phyloP scores from a whole-genome alignment of 2,888 invertebrate genomes.

The Hymenopus coronatus region DNA sequence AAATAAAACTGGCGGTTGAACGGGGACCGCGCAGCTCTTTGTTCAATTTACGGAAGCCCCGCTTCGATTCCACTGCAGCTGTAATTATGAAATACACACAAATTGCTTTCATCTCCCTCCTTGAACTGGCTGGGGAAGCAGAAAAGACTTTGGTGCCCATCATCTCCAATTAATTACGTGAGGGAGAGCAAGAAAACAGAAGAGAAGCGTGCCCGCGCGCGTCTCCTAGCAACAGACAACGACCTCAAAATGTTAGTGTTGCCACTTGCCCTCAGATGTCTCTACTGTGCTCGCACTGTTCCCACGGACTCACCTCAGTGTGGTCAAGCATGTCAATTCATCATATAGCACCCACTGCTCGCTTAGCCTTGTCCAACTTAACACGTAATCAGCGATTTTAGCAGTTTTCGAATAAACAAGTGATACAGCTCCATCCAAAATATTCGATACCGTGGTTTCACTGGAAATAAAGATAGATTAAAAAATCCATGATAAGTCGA shows the following conservation, averaged over 20 bases:
- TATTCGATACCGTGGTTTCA: no score
- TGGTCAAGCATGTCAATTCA: no score
- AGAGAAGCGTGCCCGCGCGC: background rate
- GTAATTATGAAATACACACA: background rate
- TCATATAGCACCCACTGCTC: no score
- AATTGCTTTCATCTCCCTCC: background rate
- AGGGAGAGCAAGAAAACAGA: background rate
- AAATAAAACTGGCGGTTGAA: background rate
- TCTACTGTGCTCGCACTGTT: background rate
- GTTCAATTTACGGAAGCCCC: background rate
- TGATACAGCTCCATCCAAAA: no score
- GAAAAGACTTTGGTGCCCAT: background rate
- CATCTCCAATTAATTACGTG: background rate
- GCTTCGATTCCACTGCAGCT: background rate
- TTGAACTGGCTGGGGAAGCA: background rate
- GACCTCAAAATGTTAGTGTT: background rate
- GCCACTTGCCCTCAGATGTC: background rate
- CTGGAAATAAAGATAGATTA: no score
- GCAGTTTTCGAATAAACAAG: no score
- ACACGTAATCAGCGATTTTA: no score
- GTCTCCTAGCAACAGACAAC: background rate
- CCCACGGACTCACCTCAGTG: background rate
- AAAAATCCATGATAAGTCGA: no score
- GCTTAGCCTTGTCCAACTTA: no score
- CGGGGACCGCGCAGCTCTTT: background rate